Conservation (phyloP, 2,113 vertebrate genomes). For the Pristiophorus japonicus region DNA sequence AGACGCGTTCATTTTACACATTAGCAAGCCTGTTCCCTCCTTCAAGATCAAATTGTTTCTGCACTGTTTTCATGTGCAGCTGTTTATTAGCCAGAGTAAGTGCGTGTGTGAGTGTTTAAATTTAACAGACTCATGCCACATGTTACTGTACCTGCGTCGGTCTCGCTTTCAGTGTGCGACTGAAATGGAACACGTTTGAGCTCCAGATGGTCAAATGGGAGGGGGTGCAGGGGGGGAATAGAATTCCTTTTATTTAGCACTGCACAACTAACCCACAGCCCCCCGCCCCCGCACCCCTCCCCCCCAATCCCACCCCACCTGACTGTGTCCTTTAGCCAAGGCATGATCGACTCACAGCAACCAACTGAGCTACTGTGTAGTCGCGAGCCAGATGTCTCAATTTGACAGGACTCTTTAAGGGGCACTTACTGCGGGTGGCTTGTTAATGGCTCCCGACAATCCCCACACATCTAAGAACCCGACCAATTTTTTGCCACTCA, state of each 20-base stretch:
- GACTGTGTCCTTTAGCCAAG: constrained; percentile 39
- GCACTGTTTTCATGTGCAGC: background rate
- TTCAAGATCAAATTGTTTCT: background rate
- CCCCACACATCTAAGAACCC: background rate
- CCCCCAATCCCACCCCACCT: too few species aligned
- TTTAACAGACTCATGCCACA: background rate
- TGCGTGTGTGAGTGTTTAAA: background rate
- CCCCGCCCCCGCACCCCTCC: too few species aligned
- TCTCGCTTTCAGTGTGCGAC: too few species aligned
- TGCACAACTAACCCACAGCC: too few species aligned
- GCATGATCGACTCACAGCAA: constrained; percentile 40
- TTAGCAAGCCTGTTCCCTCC: background rate
- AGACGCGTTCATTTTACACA: constrained; percentile 35
- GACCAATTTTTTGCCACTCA: background rate
- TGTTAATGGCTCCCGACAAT: constrained; percentile 17
- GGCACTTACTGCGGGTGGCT: constrained; percentile 6
- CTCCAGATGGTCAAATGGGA: background rate
- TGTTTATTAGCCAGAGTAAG: background rate
- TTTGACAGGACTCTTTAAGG: background rate
- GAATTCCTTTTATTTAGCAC: background rate
- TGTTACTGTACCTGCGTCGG: background rate
- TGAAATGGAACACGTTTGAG: background rate
- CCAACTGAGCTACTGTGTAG: background rate
- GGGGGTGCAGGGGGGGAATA: background rate
- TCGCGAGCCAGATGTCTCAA: constrained; percentile 7